Base-by-base conservation (phyloP, 2,888 invertebrate genomes). In the Cheilosia impressa region DNA sequence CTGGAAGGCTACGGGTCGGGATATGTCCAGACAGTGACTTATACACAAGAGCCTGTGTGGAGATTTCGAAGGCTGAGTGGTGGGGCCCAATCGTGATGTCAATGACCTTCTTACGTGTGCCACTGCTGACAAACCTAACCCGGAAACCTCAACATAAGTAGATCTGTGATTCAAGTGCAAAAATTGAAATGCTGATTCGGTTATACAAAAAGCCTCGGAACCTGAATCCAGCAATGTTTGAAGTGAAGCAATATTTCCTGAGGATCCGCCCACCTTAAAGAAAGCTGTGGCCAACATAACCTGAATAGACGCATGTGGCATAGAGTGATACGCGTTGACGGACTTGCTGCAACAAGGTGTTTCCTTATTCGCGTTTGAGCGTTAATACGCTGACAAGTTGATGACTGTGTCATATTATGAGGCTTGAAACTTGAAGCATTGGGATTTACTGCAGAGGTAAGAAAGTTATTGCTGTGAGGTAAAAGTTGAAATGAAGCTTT, bases 1-100 rank as follows among this genome's bases (percentile, higher is more conserved):
- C 22, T 58, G 57, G 41, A n/a, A 71, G 47, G 34, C 9, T 71
- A 13, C n/a, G 47, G 47, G 38, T 31, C 47, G 50, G 47, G 27
- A 71, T 27, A 71, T 58, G 71, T n/a, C 34, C 58, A 58, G 71
- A 58, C 50, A 71, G 71, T 38, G 71, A 45, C 52, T 52, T 34
- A 15, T 52, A 65, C 2, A 71, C 50, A 15, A 71, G 50, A 19
- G 58, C 71, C 34, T 71, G 50, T 10, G 31, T 58, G 27, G 41
- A 15, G 10, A 34, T 7, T 10, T 7, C 31, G n/a, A 45, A 69
- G 43, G 41, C 9, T 15, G 41, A 53, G 5, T 53, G 41, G 4
- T 47, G 45, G 19, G 71, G 58, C 1, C 15, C 22, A 13, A 68
- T 52, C 3, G 43, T 45, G 17, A 31, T 27, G 3, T 57, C 57